These are phyloP conservation scores for Festucalex cinctus DNA, from an alignment of 2,113 vertebrate species.

Conservation along the genomic window DNA sequence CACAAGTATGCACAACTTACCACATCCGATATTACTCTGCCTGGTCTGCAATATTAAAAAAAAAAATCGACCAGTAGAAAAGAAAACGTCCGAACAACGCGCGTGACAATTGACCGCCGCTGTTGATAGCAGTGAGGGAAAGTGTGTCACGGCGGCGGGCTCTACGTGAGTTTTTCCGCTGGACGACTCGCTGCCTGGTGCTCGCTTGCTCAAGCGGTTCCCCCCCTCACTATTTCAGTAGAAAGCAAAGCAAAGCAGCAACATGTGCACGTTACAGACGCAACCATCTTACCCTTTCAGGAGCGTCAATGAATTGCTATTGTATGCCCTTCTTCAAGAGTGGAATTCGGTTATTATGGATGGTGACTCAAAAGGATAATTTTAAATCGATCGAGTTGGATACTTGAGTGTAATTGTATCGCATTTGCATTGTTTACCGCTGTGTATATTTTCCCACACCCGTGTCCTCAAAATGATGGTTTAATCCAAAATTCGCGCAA, in stretches of 20 bases:
- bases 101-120: slow-evolving; percentile 43
- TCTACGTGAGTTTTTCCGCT: slow-evolving; percentile 66
- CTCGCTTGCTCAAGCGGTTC: slow-evolving; percentile 61
- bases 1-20: slow-evolving; percentile 76
- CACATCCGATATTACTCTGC: slow-evolving; percentile 81
- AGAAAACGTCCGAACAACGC: slow-evolving; percentile 47
- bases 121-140: slow-evolving; percentile 38
- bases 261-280: slow-evolving; percentile 75
- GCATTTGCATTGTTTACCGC: not conserved
- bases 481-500: slow-evolving; percentile 34
- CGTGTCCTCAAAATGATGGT: slow-evolving; percentile 7
- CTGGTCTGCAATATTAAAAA: slow-evolving; percentile 73
- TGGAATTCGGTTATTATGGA: not conserved
- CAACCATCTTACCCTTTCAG: slow-evolving; percentile 26
- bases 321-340: not conserved
- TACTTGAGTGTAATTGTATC: fast-evolving
- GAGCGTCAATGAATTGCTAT: slow-evolving; percentile 1
- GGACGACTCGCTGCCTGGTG: slow-evolving; percentile 67
- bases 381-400: not conserved
- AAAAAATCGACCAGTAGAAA: slow-evolving; percentile 48
- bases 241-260: slow-evolving; percentile 71
- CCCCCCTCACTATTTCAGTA: slow-evolving; percentile 67
- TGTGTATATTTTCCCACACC: slow-evolving; percentile 2
- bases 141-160: slow-evolving; percentile 64
- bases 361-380: too few relatives aligned